Evolutionary conservation across 2,113 vertebrate species (phyloP), one percentile per base, ranked within the genome.

Genomic region (Tursiops truncatus): DNA sequence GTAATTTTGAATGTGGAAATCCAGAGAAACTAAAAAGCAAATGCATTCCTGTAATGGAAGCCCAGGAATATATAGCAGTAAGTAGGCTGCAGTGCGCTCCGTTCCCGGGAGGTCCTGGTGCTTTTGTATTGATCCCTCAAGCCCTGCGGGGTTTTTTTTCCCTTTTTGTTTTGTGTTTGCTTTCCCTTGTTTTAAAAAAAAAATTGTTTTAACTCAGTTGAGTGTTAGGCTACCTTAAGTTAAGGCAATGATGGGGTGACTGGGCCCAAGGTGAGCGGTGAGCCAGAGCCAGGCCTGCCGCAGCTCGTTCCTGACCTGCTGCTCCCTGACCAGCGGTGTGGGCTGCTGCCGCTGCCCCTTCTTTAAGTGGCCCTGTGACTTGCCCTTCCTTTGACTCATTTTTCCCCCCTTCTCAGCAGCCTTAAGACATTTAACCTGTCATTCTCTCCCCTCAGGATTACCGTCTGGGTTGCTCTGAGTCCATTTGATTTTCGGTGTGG

Each of bases 1-100:
- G 99, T 97, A 99, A 98, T 98, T 99, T 99, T 97, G 99, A 99
- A 86, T 99, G 99, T 77, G 99, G 99, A 94, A 99, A 99, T 90
- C 98, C 99, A 14, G 98, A 99, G 84, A 98, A 98, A 85, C 98
- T 99, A 3, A 99, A 98, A 95, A 99, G 98, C 97, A 99, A 99
- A 96, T 99, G 99, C 97, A 97, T 99, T 82, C 99, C 98, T 83
- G 92, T 99, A 71, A 71, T 20, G 89, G 99, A 98, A 87, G 98
- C 97, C 0, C 98, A 96, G 97, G 98, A 98, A 26, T 97, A 99
- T 6, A 95, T 99, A 79, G 92, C 98, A 81, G 99, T 99, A 98
- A 99, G 98, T 98, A 58, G 91, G 74, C 95, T 70, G 83, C 71
- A 44, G 80, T 47, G 84, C 53, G 84, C 85, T 70, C 33, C 74